Base-by-base conservation (phyloP, 2,797 vertebrate genomes). In the Numenius phaeopus region DNA sequence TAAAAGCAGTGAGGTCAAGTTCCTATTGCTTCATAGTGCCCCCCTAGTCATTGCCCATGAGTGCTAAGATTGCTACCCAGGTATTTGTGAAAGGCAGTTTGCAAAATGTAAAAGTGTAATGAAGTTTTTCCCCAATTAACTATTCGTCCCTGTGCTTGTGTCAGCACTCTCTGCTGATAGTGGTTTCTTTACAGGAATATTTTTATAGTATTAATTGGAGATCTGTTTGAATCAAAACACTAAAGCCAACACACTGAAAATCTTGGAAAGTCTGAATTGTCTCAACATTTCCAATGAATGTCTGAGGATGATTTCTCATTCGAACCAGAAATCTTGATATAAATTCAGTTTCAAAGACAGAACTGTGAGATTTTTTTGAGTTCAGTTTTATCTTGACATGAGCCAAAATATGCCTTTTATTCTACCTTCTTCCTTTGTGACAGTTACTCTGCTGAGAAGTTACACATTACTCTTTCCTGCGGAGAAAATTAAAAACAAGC, bases 401-500 rank as follows among this genome's bases (percentile, higher is more conserved):
- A 96, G 85, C 69, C 87, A 93, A 97, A 97, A 97, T 94, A 94
- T 32, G 39, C 75, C 94, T 97, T 96, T 97, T 95, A 94, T 96
- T 95, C 94, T 54, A 79, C 42, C 90, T 70, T 85, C 77, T 96
- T 91, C 90, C 95, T 92, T 87, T 85, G 80, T 95, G 95, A 90
- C 91, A 96, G 96, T 94, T 89, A 95, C 71, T 97, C 80, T 90
- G 80, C 91, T 85, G 93, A 97, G 96, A 93, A 97, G 96, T 96
- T 97, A 94, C 71, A 87, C 95, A 97, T 95, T 92, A 93, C 94
- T 94, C 95, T 95, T 97, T 92, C 96, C 97, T 87, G 95, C 6
- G n/a, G 96, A 96, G 96, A 97, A 98, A 97, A 97, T 97, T 97
- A 97, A 97, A 97, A 97, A 95, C 96, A 97, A 96, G 87, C 87